Percentiles rank a stretch among this genome's conserved stretches.
These are phyloP conservation scores for Theonella swinhoei DNA, from an alignment of 37 sponge, comb jelly and placozoan species.

Conservation along the genomic window DNA sequence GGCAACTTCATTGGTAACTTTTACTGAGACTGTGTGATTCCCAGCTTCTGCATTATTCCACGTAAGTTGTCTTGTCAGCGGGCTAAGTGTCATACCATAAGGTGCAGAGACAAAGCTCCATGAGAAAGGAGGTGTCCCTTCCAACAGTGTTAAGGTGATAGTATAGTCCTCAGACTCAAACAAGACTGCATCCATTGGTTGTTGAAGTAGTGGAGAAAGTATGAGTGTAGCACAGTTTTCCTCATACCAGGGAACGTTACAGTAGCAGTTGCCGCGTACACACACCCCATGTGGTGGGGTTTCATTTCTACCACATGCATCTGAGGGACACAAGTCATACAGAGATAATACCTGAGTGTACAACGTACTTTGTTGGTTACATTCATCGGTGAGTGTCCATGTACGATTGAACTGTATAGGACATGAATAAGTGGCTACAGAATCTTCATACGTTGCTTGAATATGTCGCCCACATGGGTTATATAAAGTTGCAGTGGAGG, in stretches of 20 bases:
- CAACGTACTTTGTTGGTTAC: background rate
- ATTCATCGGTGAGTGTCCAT: constrained; percentile 8
- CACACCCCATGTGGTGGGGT: constrained; percentile 15
- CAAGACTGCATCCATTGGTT: constrained; percentile 7
- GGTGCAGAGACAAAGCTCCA: constrained; percentile 29
- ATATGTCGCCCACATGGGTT: constrained; percentile 21
- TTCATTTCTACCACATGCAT: constrained; percentile 48
- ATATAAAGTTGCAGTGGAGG: constrained; percentile 13
- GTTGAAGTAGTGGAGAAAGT: constrained; percentile 9
- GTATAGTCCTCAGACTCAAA: constrained; percentile 11
- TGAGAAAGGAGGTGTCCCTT: constrained; percentile 34
- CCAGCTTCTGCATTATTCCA: constrained; percentile 36
- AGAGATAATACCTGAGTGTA: background rate
- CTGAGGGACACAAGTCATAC: constrained; percentile 24
- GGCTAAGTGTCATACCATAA: constrained; percentile 6
- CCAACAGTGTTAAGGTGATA: background rate
- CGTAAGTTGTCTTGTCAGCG: background rate
- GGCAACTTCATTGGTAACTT: constrained; percentile 25
- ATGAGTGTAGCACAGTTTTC: constrained; percentile 19
- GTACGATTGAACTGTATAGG: constrained; percentile 13
- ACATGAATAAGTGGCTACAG: background rate
- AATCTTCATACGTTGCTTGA: background rate
- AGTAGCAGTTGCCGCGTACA: constrained; percentile 6
- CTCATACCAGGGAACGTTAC: constrained; percentile 37
- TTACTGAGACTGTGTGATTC: constrained; percentile 29